phyloP scores from a whole-genome alignment of 2,888 invertebrate genomes.

The Tenthredo notha region DNA sequence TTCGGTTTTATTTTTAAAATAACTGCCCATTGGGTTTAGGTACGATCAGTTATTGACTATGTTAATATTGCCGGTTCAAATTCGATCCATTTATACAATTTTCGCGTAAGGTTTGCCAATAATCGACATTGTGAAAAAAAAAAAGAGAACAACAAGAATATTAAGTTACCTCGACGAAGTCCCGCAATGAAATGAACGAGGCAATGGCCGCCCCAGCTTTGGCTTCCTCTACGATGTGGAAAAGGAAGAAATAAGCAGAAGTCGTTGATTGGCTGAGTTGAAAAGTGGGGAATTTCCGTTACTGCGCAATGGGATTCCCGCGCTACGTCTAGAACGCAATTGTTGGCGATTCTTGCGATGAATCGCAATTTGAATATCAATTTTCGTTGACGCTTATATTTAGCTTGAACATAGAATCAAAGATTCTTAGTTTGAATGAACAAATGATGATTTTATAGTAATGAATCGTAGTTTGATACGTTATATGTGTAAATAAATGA shows the following conservation, averaged over 20 bases:
- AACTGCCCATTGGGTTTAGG: not conserved
- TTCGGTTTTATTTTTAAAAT: not conserved
- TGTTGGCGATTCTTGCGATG: not conserved
- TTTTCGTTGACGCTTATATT: not conserved
- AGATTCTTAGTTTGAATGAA: not conserved
- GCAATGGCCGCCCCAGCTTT: constrained; percentile 24
- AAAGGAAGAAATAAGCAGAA: not conserved
- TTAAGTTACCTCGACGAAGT: constrained; percentile 4
- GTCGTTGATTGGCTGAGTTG: not conserved
- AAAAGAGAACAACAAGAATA: not conserved
- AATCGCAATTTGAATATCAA: not conserved
- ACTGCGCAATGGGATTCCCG: constrained; percentile 22
- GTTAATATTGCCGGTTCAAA: not conserved
- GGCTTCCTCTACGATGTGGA: not conserved
- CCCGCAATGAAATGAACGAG: constrained; percentile 31
- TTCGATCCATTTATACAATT: not conserved
- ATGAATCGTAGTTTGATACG: not conserved
- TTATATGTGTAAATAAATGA: not conserved
- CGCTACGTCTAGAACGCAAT: not conserved
- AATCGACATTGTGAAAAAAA: not conserved
- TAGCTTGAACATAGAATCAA: not conserved
- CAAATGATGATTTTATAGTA: not conserved
- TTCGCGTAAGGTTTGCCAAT: not conserved
- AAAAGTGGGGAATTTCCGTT: constrained; percentile 33
- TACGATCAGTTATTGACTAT: not conserved